Evolutionary conservation across 1,140 invertebrate genomes (phyloP), one percentile per base, ranked within the genome.

Genomic region (Portunus trituberculatus): DNA sequence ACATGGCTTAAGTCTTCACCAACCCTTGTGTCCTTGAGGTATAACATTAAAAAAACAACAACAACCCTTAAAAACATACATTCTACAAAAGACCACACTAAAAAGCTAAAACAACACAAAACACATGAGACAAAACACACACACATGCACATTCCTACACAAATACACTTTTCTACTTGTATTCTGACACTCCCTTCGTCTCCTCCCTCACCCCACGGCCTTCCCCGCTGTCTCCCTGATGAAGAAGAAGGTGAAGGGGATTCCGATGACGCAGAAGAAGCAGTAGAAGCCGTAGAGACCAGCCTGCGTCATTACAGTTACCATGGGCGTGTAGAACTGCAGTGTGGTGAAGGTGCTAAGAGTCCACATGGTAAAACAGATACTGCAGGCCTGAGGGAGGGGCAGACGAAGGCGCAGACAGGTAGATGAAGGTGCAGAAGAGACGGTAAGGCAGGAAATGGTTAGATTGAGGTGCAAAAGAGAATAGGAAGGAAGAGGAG

Each of bases 291-390:
- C 31, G 93, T 94, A 94, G 20, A 94, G 87, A 32, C 93, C 93
- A 25, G 87, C n/a, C 67, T 91, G 52, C 0, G 87, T 91, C 6
- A 94, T 28, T 10, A 59, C 86, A 25, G 89, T 88, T 25, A 82
- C 20, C 93, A 94, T 91, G 87, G 67, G 93, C 8, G 93, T 90
- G 88, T 90, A 94, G 28, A 94, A 87, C 59, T 94, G 93, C 31
- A 94, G 93, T 16, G n/a, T n/a, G 4, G 48, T 12, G 46, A 93
- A 52, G 25, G 28, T 28, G 7, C 39, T 25, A 0, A 88, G 29
- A 0, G 84, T 93, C n/a, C 20, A 14, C 45, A 93, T 16, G 8
- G 84, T 59, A 46, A 46, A 88, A 48, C 93, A 93, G 45, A 93
- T 59, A 14, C 52, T 76, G 29, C 28, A 39, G 1, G 87, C 93